Base-by-base conservation (phyloP, 2,113 vertebrate genomes). In the Silurus asotus region DNA sequence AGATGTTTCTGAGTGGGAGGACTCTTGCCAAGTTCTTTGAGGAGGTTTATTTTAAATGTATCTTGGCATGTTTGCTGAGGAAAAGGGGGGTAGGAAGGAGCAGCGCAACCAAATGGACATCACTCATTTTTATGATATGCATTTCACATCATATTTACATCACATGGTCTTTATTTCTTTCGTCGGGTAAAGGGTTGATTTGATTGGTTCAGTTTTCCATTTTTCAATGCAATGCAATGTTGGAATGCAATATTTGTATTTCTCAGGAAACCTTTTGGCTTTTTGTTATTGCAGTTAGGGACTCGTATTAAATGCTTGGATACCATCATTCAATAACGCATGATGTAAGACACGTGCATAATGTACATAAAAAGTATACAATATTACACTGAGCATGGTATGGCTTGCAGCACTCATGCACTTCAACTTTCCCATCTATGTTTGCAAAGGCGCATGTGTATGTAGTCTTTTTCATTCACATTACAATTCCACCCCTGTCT, bases 121-220 rank as follows among this genome's bases (percentile, higher is more conserved):
- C 87, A 75, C 89, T 94, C 92, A 94, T 92, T 91, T 93, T 93
- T 88, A 93, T 93, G 91, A 92, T 88, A 89, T 88, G 74, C 67
- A 84, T 89, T 90, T 83, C 83, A 87, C 37, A 37, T 37, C 37
- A 37, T 37, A 37, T 37, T 37, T 37, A 37, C 37, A 37, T 37
- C 37, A 37, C 37, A 37, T 88, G 87, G 78, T 89, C 88, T 90
- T 90, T 89, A 51, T 59, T 28, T 55, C 69, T 76, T 70, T 37
- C 56, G 53, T 76, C 81, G 62, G 64, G 28, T 59, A 9, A 37
- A 8, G 45, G 58, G 75, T 82, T 86, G 37, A 23, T 74, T 19
- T 15, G 70, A 14, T 74, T 20, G 19, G 8, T 49, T 48, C 11
- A 1, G 69, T 48, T 72, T 14, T 8, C 62, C 8, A 6, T 1